Base-by-base conservation (phyloP, 2,797 vertebrate genomes). In the Crenichthys baileyi region DNA sequence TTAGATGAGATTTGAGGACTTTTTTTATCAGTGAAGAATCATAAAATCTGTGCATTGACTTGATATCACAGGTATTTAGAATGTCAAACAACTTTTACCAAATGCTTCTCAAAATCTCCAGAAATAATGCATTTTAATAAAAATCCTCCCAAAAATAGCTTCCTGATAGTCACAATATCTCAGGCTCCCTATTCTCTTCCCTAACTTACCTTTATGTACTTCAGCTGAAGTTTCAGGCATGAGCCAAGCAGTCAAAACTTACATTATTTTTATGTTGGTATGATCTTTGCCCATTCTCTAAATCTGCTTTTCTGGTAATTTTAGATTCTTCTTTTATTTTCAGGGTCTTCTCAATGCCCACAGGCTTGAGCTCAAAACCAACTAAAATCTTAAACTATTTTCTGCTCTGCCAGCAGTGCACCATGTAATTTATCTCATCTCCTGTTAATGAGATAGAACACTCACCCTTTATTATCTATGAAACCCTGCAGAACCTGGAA, bases 401-500 rank as follows among this genome's bases (percentile, higher is more conserved):
- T 74, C 65, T 76, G 60, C 65, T 74, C 53, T 78, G 78, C 76
- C 79, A 83, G 73, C 70, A 65, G 24, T 73, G 39, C 46, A 56
- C 58, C 70, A 85, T 83, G 77, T 81, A 74, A 90, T 89, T 63
- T 61, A 84, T 77, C 82, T 67, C 50, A 68, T 78, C 75, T 75
- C 58, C 65, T 78, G 67, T 65, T 89, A 88, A 93, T 88, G 81
- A 88, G 84, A 83, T 86, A 75, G 73, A 83, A 77, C 70, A 71
- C 63, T 83, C 76, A 72, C 55, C 76, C 46, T 79, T 75, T 63
- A 82, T 90, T 91, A 87, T 84, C 85, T 81, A 76, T 73, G 41
- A 86, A 90, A 88, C 84, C 88, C 79, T 22, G 31, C 78, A 76
- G 78, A 84, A 88, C 84, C 61, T 79, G 65, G 73, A 73, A 80